Base-by-base conservation (phyloP, 2,113 vertebrate species). In the Boleophthalmus pectinirostris region DNA sequence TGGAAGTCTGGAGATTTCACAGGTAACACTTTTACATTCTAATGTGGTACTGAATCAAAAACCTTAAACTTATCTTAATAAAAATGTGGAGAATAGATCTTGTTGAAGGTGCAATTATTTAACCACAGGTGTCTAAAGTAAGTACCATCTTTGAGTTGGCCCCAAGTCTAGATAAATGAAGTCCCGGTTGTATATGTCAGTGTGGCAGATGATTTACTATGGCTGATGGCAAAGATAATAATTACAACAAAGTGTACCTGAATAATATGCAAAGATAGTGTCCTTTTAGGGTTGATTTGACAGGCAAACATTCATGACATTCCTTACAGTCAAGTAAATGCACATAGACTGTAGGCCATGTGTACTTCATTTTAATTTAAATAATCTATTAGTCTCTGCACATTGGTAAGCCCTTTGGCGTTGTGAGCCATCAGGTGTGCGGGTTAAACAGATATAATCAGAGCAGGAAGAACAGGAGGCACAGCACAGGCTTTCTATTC, bases 1-100 rank as follows among this genome's bases (percentile, higher is more conserved):
- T 49, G 51, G 81, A 16, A 85, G 79, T 60, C 46, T 89, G 61
- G 91, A 91, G 66, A 83, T 92, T 49, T 68, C 82, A 57, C 87
- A 92, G 92, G 91, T 92, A 90, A 66, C n/a, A 25, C 38, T 23
- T 21, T 46, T 38, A 43, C 38, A 43, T 64, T 33, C 16, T 11
- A 29, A 35, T 10, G 47, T 51, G 0, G 16, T 60, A 38, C 60
- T 5, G 33, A 4, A n/a, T n/a, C 33, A 9, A 61, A 33, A 61
- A 43, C 38, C 25, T 18, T 61, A 15, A 16, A 18, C 14, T 15
- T 33, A 20, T 61, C 33, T 29, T 13, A 60, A 8, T 4, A 24
- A 10, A 29, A 29, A 33, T 16, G 57, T 60, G 57, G 5, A 14
- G 25, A 38, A 38, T 1, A 38, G 35, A 1, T 38, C 35, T 43